Evolutionary conservation across 2,888 invertebrate genomes (phyloP).

Genomic region (Graphium colonna): DNA sequence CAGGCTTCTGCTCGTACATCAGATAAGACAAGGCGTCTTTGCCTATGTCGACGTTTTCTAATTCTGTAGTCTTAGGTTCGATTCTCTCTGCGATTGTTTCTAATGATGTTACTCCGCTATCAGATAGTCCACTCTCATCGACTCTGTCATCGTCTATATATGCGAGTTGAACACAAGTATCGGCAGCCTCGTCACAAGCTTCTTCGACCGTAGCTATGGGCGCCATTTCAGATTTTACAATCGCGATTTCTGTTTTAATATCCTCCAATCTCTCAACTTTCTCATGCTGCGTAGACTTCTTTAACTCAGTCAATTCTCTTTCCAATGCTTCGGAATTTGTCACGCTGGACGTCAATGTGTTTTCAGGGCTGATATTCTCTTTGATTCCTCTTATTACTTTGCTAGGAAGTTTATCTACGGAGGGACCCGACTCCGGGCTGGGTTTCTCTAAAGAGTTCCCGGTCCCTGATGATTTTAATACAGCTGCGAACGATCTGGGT

Average conservation of each 20-base stretch:
- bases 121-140: slow-evolving; percentile 38
- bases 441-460: slow-evolving; percentile 64
- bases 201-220: slow-evolving; percentile 71
- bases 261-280: slow-evolving; percentile 49
- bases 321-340: slow-evolving; percentile 61
- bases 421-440: slow-evolving; percentile 61
- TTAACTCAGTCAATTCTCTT: slow-evolving; percentile 52
- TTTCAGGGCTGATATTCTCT: slow-evolving; percentile 83
- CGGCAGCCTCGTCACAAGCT: slow-evolving; percentile 52
- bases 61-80: slow-evolving; percentile 23
- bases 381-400: slow-evolving; percentile 81
- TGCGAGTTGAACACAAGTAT: slow-evolving; percentile 44
- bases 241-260: slow-evolving; percentile 50
- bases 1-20: slow-evolving; percentile 59
- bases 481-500: slow-evolving; percentile 67
- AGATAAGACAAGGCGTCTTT: slow-evolving; percentile 69
- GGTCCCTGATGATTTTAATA: slow-evolving; percentile 65
- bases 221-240: slow-evolving; percentile 51
- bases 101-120: slow-evolving; percentile 35
- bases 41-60: slow-evolving; percentile 57
- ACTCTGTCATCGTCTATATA: slow-evolving; percentile 56
- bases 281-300: slow-evolving; percentile 41
- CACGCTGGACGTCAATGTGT: slow-evolving; percentile 72
- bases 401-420: slow-evolving; percentile 74
- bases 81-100: slow-evolving; percentile 24